These are phyloP conservation scores for Leucopsar rothschildi DNA, from an alignment of 2,113 vertebrate species.

Conservation along the genomic window DNA sequence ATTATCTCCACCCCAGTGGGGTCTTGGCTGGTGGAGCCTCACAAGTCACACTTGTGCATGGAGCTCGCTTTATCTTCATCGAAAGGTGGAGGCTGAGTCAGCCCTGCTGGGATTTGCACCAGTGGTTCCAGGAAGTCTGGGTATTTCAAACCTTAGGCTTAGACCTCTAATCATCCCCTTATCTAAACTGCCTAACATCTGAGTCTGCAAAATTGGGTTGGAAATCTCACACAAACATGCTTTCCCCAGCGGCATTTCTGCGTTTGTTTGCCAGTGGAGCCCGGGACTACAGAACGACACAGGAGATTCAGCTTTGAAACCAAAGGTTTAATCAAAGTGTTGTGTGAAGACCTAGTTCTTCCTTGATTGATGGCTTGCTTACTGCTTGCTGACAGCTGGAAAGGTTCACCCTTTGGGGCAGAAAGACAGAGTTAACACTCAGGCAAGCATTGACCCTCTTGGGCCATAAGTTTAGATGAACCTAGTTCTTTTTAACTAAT, in stretches of 20 bases:
- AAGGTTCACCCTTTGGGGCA: not conserved
- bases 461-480: not conserved
- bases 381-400: not conserved
- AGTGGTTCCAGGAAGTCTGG: slow-evolving; percentile 66
- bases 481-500: not conserved
- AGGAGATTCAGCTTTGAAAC: slow-evolving; percentile 34
- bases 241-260: slow-evolving; percentile 37
- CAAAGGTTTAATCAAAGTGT: slow-evolving; percentile 3
- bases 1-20: not conserved
- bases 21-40: not conserved
- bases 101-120: slow-evolving; percentile 49
- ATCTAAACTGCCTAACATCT: slow-evolving; percentile 66
- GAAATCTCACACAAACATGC: slow-evolving; percentile 60
- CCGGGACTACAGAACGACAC: not conserved
- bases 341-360: not conserved
- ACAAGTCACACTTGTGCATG: slow-evolving; percentile 1
- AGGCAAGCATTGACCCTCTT: not conserved
- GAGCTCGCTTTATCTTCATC: slow-evolving; percentile 42
- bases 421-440: not conserved
- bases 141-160: slow-evolving; percentile 66
- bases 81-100: slow-evolving; percentile 39
- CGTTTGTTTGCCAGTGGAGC: slow-evolving; percentile 3
- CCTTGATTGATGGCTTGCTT: slow-evolving; percentile 6
- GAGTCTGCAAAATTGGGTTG: slow-evolving; percentile 56
- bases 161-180: slow-evolving; percentile 64